Base-by-base conservation (phyloP, 2,797 vertebrate species). In the Podarcis lilfordi region DNA sequence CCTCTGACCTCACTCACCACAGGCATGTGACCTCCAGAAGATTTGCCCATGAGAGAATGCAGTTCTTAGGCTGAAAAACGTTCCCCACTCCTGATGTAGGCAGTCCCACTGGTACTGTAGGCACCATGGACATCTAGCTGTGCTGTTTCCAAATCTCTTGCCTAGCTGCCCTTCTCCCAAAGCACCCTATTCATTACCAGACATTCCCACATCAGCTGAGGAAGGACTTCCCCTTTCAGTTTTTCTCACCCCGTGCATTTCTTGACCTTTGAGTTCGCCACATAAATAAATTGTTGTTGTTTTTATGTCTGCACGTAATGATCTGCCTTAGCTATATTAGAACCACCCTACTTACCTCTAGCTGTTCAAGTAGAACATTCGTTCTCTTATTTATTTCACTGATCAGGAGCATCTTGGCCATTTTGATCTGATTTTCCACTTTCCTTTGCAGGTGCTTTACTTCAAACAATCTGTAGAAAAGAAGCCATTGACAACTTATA, bases 401-500 rank as follows among this genome's bases (percentile, higher is more conserved):
- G 96, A 99, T 98, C 97, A 99, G 98, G 96, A 99, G 97, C 99
- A 99, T 98, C 96, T 99, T 99, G 94, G 99, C 98, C 98, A 98
- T 99, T 98, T 99, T 99, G 96, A 99, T 99, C 97, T 99, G 98
- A 97, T 98, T 99, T 97, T 99, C 99, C 90, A 99, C 97, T 94
- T 98, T 99, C 96, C 97, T 98, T 92, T 99, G 97, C 86, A 98
- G 97, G 95, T 99, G 97, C 92, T 99, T 99, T 92, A 99, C 97
- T 94, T 98, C 98, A 91, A 98, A 98, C 93, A 99, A 96, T 96
- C 99, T 99, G 79, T 40, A 4, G 21, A 66, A 68, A 93, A 91
- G 59, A 90, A 25, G 32, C 11, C 23, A 55, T 27, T 32, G 61
- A 76, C n/a, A 75, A 29, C 35, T 84, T 74, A 9, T 19, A 45